Evolutionary conservation across 2,888 invertebrate genomes (phyloP).

Genomic region (Dryobotodes eremita): DNA sequence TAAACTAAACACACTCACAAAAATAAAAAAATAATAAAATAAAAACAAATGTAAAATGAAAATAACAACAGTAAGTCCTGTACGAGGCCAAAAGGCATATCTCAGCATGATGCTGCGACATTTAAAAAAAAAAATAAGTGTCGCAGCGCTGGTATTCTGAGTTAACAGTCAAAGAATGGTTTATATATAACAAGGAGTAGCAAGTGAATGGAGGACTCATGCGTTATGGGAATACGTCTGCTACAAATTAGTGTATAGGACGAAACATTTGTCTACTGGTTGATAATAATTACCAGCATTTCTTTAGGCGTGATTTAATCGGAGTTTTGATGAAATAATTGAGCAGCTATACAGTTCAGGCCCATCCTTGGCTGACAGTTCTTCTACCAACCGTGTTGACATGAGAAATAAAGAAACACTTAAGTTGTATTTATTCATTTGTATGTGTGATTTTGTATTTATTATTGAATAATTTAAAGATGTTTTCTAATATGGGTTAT

Average conservation of each 20-base stretch:
- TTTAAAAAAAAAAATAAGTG: too few relatives aligned
- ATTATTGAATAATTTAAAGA: too few relatives aligned
- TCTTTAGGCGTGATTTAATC: neutral
- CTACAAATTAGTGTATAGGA: neutral
- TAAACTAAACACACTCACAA: too few relatives aligned
- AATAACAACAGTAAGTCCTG: too few relatives aligned
- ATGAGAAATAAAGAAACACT: neutral
- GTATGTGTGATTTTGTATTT: too few relatives aligned
- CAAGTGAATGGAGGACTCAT: constrained; percentile 14
- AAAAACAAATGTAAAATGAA: too few relatives aligned
- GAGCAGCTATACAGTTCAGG: neutral
- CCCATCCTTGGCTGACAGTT: neutral
- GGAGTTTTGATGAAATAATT: neutral
- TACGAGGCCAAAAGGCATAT: too few relatives aligned
- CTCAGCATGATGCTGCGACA: too few relatives aligned
- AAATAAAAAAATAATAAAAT: too few relatives aligned
- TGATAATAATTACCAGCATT: neutral
- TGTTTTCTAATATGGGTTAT: too few relatives aligned
- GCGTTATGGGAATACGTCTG: neutral
- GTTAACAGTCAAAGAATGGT: neutral
- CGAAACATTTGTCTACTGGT: neutral
- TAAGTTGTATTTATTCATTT: too few relatives aligned
- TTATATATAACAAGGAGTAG: neutral
- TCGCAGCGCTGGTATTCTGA: too few relatives aligned
- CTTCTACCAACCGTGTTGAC: neutral